Percentiles rank a stretch among this genome's conserved stretches.
Conservation (phyloP, 2,888 invertebrate species). For the Elysia crispata region DNA sequence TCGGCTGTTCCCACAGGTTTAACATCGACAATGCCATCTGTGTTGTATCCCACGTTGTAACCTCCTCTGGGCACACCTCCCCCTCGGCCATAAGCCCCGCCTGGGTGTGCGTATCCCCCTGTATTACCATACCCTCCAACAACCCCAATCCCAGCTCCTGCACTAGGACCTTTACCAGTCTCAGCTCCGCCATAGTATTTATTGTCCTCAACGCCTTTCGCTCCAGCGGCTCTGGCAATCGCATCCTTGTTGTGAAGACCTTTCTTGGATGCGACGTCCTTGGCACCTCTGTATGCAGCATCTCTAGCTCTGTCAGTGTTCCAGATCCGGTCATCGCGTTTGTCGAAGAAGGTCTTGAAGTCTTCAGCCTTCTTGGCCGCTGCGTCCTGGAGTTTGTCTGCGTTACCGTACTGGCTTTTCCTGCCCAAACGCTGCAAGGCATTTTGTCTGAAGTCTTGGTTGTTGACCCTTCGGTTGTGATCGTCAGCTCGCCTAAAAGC, state of each 20-base stretch:
- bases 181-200: slow-evolving; percentile 48
- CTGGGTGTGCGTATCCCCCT: too few relatives aligned
- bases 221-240: slow-evolving; percentile 47
- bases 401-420: slow-evolving; percentile 45
- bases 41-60: slow-evolving; percentile 4
- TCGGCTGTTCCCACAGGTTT: not conserved
- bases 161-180: not conserved
- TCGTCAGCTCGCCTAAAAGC: slow-evolving; percentile 30
- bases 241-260: slow-evolving; percentile 46
- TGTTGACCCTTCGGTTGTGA: slow-evolving; percentile 38
- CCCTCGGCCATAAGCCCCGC: not conserved
- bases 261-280: slow-evolving; percentile 47
- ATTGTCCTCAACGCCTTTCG: slow-evolving; percentile 47
- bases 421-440: slow-evolving; percentile 48
- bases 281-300: slow-evolving; percentile 40
- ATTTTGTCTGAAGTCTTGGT: slow-evolving; percentile 46
- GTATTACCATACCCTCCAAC: not conserved
- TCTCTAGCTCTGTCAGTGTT: slow-evolving; percentile 46
- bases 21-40: not conserved
- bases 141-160: not conserved
- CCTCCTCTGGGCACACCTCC: not conserved
- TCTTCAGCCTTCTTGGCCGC: slow-evolving; percentile 45
- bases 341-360: slow-evolving; percentile 43
- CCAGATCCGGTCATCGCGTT: slow-evolving; percentile 48
- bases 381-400: slow-evolving; percentile 45